phyloP scores from a whole-genome alignment of 1,140 invertebrate species.

The Palaemon carinicauda region DNA sequence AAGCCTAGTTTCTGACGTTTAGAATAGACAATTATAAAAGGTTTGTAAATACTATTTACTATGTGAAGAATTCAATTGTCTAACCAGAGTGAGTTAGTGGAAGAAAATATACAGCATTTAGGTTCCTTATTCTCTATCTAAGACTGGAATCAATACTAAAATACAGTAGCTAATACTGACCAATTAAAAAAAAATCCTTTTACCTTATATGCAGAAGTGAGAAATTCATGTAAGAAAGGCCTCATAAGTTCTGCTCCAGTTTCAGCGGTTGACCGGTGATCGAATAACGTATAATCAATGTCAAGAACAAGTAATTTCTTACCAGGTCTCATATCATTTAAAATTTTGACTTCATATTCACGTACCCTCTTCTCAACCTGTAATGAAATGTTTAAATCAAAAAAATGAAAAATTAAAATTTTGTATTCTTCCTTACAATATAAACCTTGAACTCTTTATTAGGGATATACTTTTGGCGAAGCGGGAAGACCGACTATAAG shows the following conservation, averaged over 20 bases:
- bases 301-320: conserved; percentile 95
- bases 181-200: not conserved
- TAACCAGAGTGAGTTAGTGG: not conserved
- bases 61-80: not conserved
- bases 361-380: conserved; percentile 86
- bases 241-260: conserved; percentile 90
- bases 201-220: conserved; percentile 81
- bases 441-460: no score
- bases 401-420: no score
- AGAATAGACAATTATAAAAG: no score
- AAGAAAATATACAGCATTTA: no score
- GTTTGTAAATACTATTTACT: no score
- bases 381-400: no score
- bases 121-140: not conserved
- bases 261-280: conserved; percentile 91
- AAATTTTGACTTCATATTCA: conserved; percentile 83
- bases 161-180: no score
- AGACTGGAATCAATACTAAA: no score
- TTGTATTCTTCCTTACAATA: no score
- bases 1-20: no score
- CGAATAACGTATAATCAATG: conserved; percentile 97
- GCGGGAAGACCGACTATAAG: no score
- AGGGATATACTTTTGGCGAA: no score
- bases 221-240: conserved; percentile 93
- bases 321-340: conserved; percentile 81